Base-by-base conservation (phyloP, 1,140 invertebrate genomes). In the Achroia grisella region DNA sequence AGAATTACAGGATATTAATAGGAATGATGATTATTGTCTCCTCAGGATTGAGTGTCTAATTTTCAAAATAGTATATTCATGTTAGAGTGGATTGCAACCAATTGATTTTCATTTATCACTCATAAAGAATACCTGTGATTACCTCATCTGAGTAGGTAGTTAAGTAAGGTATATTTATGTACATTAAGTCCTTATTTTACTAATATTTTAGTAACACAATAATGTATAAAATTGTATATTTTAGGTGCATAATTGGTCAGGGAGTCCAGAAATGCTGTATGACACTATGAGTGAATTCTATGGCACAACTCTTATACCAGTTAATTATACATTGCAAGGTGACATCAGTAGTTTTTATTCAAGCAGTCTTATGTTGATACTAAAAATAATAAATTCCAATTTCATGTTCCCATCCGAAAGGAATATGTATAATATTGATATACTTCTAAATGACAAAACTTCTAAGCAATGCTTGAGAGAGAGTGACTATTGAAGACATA, bases 391-490 rank as follows among this genome's bases (percentile, higher is more conserved):
- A 2, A 79, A 69, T 51, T 42, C 68, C 2, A 74, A 80, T 45
- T 84, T 84, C 31, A 65, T 76, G 52, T 80, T 81, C 42, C 71
- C 71, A n/a, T 67, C 63, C 23, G 15, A 56, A 30, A 56, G 67
- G 17, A 72, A 60, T 11, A 74, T 75, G 74, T 72, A 52, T 13
- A 75, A 66, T 47, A 44, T 84, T 12, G 75, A 81, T 31, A 57
- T 84, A 39, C 32, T 84, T 10, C 68, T 80, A 8, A 74, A 80
- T 57, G 73, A 80, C 42, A 78, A 75, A 41, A 69, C 43, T 10
- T 73, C 80, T 33, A 27, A 36, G 1, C 70, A 81, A 10, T 73
- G 59, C 31, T 84, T 59, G 56, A 52, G 4, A 59, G 10, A 49
- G 52, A 29, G 39, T 62, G 5, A 66, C 77, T 9, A 34, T 80